These are phyloP conservation scores for Microcebus tavaratra DNA, from an alignment of 2,113 vertebrate genomes.

Conservation along the genomic window DNA sequence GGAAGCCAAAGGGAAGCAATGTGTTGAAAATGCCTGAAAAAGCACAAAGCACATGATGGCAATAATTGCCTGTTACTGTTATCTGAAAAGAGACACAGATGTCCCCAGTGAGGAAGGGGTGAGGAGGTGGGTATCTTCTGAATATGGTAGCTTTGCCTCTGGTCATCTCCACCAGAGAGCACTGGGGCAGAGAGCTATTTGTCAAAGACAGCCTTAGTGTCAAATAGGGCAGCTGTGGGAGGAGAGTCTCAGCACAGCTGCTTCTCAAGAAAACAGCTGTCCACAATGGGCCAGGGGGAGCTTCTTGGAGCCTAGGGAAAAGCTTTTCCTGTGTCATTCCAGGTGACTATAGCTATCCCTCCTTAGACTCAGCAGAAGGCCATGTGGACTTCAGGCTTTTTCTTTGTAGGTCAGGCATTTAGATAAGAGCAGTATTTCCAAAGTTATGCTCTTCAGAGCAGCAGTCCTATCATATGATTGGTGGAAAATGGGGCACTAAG, in stretches of 20 bases:
- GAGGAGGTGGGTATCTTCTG: neutral
- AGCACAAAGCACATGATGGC: neutral
- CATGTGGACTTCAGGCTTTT: neutral
- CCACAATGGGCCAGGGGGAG: accelerated
- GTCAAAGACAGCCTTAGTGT: conserved; percentile 44
- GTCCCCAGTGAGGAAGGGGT: neutral
- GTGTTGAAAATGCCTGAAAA: neutral
- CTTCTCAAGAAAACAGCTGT: conserved; percentile 45
- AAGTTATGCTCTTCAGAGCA: neutral
- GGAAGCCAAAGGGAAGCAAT: neutral
- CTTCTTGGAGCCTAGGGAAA: conserved; percentile 55
- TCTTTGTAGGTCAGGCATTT: neutral
- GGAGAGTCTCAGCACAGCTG: neutral
- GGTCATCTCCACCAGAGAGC: neutral
- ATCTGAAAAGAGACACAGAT: neutral
- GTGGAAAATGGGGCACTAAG: neutral
- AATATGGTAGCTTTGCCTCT: conserved; percentile 4
- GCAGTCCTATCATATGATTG: neutral
- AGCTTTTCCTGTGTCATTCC: conserved; percentile 49
- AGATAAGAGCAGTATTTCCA: neutral
- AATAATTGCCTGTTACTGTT: neutral
- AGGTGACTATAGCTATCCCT: neutral
- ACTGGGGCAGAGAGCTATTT: conserved; percentile 24
- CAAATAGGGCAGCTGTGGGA: accelerated
- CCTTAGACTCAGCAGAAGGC: neutral